Evolutionary conservation across 2,797 vertebrate species (phyloP).

Genomic region (Pseudotriccus pelzelni): DNA sequence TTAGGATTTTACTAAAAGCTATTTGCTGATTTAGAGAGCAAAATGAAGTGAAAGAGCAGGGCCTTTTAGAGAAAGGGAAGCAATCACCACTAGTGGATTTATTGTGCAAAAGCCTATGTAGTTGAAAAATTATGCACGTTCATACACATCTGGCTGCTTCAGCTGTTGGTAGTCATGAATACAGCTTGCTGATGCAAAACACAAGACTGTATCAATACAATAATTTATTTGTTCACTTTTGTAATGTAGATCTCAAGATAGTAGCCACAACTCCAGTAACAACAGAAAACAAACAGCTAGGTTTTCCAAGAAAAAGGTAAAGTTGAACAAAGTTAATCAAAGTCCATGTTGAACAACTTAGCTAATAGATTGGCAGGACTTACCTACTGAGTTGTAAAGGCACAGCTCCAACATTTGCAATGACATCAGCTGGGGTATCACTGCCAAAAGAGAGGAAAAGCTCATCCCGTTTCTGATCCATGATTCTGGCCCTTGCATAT

Average conservation of each 20-base stretch:
- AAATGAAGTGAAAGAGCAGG: constrained; percentile 14
- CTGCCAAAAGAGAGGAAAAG: background rate
- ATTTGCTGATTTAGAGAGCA: constrained; percentile 10
- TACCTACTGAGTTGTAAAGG: background rate
- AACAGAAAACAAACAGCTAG: background rate
- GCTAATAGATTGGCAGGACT: background rate
- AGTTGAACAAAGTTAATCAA: background rate
- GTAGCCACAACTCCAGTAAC: background rate
- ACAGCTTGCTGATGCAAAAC: constrained; percentile 11
- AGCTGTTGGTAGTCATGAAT: background rate
- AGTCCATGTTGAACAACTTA: background rate
- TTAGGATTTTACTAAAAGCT: constrained; percentile 21
- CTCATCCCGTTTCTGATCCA: background rate
- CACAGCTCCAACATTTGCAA: background rate
- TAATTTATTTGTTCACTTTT: background rate
- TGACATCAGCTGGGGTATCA: background rate
- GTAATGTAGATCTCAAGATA: background rate
- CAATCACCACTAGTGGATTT: constrained; percentile 41
- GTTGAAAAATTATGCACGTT: background rate
- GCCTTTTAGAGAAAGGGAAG: constrained; percentile 18
- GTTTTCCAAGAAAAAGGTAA: constrained; percentile 13
- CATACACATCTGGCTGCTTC: constrained; percentile 42
- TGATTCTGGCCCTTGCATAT: rapidly evolving
- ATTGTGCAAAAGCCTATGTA: background rate
- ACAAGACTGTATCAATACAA: background rate